These are phyloP conservation scores for human (Homo sapiens) DNA, from an alignment of 2,113 vertebrate genomes.

Conservation along the genomic window GRCh38 chr13:114038001-114038500, in stretches of 20 bases:
- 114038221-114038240: too few relatives aligned
- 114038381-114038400: rapidly evolving
- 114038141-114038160: neutral
- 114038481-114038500: neutral
- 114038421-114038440: neutral
- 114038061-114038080: neutral
- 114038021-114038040: neutral
- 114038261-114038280: too few relatives aligned
- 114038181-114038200: too few relatives aligned
- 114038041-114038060: neutral
- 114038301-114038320: too few relatives aligned
- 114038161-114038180: neutral
- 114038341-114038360: too few relatives aligned
- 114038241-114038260: too few relatives aligned
- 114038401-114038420: neutral
- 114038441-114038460: neutral
- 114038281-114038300: too few relatives aligned
- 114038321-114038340: too few relatives aligned
- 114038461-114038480: neutral
- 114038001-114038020: neutral
- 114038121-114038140: neutral
- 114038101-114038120: neutral
- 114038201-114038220: too few relatives aligned
- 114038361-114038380: neutral
- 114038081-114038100: neutral